Conservation (phyloP, 2,888 invertebrate species). For the Caenorhabditis sinica region DNA sequence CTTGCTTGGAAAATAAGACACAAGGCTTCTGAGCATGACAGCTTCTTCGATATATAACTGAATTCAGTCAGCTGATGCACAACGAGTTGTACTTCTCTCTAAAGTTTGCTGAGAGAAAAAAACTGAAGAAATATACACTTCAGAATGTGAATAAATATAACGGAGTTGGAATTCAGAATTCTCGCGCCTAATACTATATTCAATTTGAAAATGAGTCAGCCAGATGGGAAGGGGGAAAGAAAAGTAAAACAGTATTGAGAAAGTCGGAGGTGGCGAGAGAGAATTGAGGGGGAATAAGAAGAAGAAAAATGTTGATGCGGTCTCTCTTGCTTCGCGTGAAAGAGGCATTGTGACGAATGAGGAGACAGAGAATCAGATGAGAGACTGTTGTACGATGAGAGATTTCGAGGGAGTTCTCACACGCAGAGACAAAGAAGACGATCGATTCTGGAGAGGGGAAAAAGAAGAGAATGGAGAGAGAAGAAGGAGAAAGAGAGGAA, state of each 20-base stretch:
- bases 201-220: constrained; percentile 34
- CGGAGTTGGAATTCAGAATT: neutral
- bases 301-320: constrained; percentile 35
- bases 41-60: no score
- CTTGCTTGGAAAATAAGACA: neutral
- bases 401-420: neutral
- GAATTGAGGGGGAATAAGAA: neutral
- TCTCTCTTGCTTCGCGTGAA: constrained; percentile 6
- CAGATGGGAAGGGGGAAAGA: neutral
- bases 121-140: neutral
- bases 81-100: neutral
- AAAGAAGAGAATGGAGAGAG: constrained; percentile 9
- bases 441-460: constrained; percentile 1
- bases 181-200: constrained; percentile 5
- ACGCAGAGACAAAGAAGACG: no score
- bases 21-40: no score
- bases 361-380: neutral
- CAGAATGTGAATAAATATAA: neutral
- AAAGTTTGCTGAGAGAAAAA: neutral
- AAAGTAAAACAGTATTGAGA: constrained; percentile 53
- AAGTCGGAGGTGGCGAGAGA: constrained; percentile 21
- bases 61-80: neutral
- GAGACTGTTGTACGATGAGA: constrained; percentile 7
- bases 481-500: neutral
- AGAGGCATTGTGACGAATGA: neutral